Conservation (phyloP, 1,140 invertebrate species). For the Lepidurus apus region DNA sequence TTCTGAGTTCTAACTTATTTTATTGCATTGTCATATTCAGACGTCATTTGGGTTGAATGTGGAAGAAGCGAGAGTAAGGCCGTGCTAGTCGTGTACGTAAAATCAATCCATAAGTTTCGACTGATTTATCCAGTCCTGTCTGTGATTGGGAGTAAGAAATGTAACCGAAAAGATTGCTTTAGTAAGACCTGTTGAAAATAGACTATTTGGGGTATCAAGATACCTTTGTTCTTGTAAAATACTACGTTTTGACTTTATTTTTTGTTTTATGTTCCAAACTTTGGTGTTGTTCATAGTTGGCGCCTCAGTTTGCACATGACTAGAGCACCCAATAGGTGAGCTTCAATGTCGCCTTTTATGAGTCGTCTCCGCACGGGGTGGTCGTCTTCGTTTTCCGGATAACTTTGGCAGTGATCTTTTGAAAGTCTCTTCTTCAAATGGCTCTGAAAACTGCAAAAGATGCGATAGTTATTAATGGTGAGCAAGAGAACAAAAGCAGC, state of each 20-base stretch:
- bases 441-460: conserved; percentile 15
- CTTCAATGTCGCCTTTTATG: background rate
- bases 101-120: background rate
- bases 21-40: background rate
- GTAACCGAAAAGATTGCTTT: background rate
- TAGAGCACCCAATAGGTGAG: background rate
- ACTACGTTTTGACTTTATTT: too few species aligned
- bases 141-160: background rate
- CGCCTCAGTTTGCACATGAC: background rate
- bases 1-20: background rate
- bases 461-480: background rate
- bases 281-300: background rate
- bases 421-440: background rate
- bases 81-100: conserved; percentile 12
- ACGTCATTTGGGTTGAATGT: background rate
- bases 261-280: too few species aligned
- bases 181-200: background rate
- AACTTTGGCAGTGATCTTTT: conserved; percentile 19
- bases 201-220: too few species aligned
- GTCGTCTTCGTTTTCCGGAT: conserved; percentile 18
- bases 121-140: background rate
- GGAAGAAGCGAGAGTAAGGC: background rate
- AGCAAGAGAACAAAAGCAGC: background rate
- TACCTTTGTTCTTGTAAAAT: too few species aligned
- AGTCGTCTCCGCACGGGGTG: conserved; percentile 12